Percentiles rank a stretch among this genome's conserved stretches.
phyloP scores from a whole-genome alignment of 2,113 vertebrate species.

The Martes martes region DNA sequence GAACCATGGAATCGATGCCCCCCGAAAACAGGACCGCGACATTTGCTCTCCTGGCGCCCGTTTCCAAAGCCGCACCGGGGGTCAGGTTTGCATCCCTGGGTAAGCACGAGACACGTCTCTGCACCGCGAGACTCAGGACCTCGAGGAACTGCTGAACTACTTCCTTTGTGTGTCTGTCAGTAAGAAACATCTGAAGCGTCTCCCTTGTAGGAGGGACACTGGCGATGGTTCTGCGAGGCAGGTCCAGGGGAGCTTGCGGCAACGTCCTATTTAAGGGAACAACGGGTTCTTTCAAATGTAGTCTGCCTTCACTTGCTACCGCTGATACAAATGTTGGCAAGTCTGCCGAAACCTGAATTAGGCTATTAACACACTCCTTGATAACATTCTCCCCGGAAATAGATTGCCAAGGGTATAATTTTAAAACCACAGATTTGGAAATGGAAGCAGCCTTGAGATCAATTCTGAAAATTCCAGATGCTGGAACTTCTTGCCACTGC shows the following conservation, averaged over 20 bases:
- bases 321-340: conserved; percentile 78
- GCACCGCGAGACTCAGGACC: conserved; percentile 87
- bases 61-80: background rate
- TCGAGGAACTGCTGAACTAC: conserved; percentile 82
- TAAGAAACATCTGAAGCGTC: conserved; percentile 82
- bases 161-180: conserved; percentile 67
- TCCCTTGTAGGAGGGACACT: conserved; percentile 49
- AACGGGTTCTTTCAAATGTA: conserved; percentile 82
- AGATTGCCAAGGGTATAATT: conserved; percentile 87
- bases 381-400: conserved; percentile 19
- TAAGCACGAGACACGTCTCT: conserved; percentile 86
- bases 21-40: conserved; percentile 95
- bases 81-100: conserved; percentile 47
- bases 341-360: conserved; percentile 68
- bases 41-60: conserved; percentile 64
- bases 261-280: conserved; percentile 85
- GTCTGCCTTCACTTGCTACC: conserved; percentile 75
- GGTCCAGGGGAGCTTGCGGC: conserved; percentile 36
- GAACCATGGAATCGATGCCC: conserved; percentile 94
- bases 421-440: conserved; percentile 79
- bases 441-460: conserved; percentile 82
- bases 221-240: background rate
- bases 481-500: conserved; percentile 92
- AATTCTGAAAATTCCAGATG: conserved; percentile 90
- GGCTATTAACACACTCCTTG: conserved; percentile 36